Evolutionary conservation across 2,888 invertebrate genomes (phyloP).

Genomic region (Isoperla grammatica): DNA sequence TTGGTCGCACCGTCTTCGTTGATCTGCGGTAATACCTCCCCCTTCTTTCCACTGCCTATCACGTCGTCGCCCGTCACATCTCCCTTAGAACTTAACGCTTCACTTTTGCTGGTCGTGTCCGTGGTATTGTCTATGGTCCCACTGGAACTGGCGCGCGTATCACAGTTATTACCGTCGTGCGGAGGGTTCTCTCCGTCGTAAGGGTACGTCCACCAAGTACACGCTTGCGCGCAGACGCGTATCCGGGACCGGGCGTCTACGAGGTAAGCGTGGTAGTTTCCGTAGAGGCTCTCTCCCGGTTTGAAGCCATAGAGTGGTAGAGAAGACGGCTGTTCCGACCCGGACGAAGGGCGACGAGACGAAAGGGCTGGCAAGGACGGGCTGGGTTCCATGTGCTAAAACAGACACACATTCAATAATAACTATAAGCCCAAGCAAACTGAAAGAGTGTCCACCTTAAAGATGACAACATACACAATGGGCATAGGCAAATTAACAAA

Average conservation of each 20-base stretch:
- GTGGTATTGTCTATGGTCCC: background rate
- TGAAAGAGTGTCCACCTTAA: too few species aligned
- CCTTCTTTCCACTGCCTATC: too few species aligned
- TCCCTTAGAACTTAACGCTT: background rate
- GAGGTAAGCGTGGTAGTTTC: slow-evolving; percentile 80
- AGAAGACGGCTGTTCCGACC: slow-evolving; percentile 21
- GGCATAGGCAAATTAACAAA: too few species aligned
- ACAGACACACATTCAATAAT: too few species aligned
- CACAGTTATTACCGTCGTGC: slow-evolving; percentile 29
- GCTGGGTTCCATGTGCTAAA: slow-evolving; percentile 26
- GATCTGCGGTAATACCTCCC: too few species aligned
- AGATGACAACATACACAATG: too few species aligned
- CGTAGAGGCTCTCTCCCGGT: slow-evolving; percentile 58
- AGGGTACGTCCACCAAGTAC: slow-evolving; percentile 69
- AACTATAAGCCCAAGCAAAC: too few species aligned
- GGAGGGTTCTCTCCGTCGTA: slow-evolving; percentile 61
- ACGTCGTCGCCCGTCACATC: too few species aligned
- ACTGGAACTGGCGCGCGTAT: background rate
- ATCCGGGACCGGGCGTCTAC: slow-evolving; percentile 74
- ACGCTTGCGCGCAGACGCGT: slow-evolving; percentile 65
- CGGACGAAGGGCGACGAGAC: slow-evolving; percentile 17
- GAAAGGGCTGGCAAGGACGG: slow-evolving; percentile 25
- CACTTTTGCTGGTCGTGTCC: background rate
- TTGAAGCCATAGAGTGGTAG: slow-evolving; percentile 25
- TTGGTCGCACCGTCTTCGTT: background rate